Base-by-base conservation (phyloP, 2,113 vertebrate species). In the Pachypanchax playfairii region DNA sequence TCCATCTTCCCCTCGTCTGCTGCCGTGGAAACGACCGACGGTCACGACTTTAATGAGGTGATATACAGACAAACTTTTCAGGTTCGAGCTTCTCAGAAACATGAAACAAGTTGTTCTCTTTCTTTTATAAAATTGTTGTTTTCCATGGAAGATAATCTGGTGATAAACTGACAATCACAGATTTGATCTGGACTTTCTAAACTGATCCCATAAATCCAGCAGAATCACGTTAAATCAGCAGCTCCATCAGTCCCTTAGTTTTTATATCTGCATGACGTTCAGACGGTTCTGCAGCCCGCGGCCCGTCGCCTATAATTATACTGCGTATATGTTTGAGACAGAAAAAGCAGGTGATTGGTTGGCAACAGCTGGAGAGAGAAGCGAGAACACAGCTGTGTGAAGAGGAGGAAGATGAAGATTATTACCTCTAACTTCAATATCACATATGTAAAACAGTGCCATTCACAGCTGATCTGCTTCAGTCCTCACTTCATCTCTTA, bases 321-420 rank as follows among this genome's bases (percentile, higher is more conserved):
- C 15, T 53, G 36, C 61, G 44, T 36, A 35, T 66, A 58, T 69
- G 61, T 71, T 75, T 68, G 62, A 51, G 26, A 44, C 24, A 13
- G 53, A 25, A 72, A 64, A 39, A 75, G 73, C 75, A 81, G 80
- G 70, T 79, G 75, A 87, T 75, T 85, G 78, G 80, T 75, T 65
- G 47, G 59, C 47, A 85, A 85, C 85, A 85, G 66, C 83, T 85
- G 83, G 80, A 70, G 58, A 79, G 68, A 58, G 60, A 62, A 73
- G 36, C 26, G 44, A 35, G 62, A 75, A 65, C 80, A 79, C 82
- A 82, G 85, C 83, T 83, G 83, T 70, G 79, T 7, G 31, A n/a
- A n/a, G 54, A 65, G 69, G 28, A 55, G 38, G 25, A 58, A 42
- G 26, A 42, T 35, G 14, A 58, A 42, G 26, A 42, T 35, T 15